Percentiles rank a stretch among this genome's conserved stretches.
These are phyloP conservation scores for Trachymyrmex cornetzi DNA, from an alignment of 1,140 invertebrate genomes.

Conservation along the genomic window DNA sequence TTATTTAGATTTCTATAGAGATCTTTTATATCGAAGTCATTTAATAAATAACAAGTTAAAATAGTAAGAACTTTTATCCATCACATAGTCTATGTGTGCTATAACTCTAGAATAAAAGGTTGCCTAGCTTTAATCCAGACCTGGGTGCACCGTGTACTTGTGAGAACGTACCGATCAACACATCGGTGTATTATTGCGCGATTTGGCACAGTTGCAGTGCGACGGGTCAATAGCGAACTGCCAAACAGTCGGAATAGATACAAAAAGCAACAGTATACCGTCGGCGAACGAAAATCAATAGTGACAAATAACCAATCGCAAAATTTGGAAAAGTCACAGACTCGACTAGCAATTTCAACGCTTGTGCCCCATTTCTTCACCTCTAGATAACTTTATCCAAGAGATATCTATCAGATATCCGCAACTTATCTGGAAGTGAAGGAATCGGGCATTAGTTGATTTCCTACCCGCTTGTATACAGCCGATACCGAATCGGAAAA, in stretches of 20 bases:
- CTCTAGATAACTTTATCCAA: too few species aligned
- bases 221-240: constrained; percentile 45
- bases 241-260: constrained; percentile 45
- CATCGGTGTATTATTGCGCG: neutral
- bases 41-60: neutral
- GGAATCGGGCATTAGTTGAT: too few species aligned
- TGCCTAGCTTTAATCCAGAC: neutral
- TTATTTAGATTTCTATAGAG: neutral
- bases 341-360: neutral
- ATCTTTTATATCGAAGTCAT: neutral
- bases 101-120: neutral
- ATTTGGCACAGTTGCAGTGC: constrained; percentile 11
- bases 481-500: neutral
- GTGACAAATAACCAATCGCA: neutral
- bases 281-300: neutral
- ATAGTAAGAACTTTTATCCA: neutral
- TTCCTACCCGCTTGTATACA: neutral
- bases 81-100: neutral
- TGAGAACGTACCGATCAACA: neutral
- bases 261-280: constrained; percentile 6
- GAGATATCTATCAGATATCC: too few species aligned
- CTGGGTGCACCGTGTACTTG: neutral
- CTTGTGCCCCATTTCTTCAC: too few species aligned
- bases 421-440: too few species aligned
- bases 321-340: neutral